Evolutionary conservation across 2,113 vertebrate genomes (phyloP).

Genomic region (Pelecanus crispus): DNA sequence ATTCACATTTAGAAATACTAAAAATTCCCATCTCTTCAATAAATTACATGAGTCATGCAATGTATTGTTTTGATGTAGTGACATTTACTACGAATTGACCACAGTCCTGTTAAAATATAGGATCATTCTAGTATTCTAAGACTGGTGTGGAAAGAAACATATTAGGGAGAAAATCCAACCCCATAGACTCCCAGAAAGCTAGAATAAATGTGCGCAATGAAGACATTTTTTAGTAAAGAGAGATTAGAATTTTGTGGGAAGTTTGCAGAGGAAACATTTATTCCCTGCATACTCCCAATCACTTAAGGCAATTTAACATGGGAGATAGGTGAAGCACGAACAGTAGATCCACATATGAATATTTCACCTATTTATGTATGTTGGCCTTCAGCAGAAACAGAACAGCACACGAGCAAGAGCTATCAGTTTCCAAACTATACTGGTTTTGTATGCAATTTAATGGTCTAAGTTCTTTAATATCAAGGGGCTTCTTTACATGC

Average conservation of each 20-base stretch:
- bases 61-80: not conserved
- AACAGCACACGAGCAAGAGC: not conserved
- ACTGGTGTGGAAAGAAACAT: not conserved
- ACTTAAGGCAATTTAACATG: rapidly evolving
- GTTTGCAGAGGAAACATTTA: not conserved
- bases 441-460: not conserved
- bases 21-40: not conserved
- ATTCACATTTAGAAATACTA: not conserved
- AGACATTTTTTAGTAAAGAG: not conserved
- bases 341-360: not conserved
- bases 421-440: not conserved
- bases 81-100: not conserved
- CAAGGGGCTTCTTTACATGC: rapidly evolving
- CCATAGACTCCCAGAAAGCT: not conserved
- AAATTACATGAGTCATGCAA: not conserved
- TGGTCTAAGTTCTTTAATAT: not conserved
- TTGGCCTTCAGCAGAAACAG: not conserved
- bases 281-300: not conserved
- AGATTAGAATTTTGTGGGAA: not conserved
- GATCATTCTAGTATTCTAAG: not conserved
- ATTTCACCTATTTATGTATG: not conserved
- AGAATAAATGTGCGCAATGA: not conserved
- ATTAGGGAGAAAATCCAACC: not conserved
- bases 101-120: not conserved
- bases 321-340: not conserved